phyloP scores from a whole-genome alignment of 1,140 invertebrate genomes.

The Bathynomus jamesi region DNA sequence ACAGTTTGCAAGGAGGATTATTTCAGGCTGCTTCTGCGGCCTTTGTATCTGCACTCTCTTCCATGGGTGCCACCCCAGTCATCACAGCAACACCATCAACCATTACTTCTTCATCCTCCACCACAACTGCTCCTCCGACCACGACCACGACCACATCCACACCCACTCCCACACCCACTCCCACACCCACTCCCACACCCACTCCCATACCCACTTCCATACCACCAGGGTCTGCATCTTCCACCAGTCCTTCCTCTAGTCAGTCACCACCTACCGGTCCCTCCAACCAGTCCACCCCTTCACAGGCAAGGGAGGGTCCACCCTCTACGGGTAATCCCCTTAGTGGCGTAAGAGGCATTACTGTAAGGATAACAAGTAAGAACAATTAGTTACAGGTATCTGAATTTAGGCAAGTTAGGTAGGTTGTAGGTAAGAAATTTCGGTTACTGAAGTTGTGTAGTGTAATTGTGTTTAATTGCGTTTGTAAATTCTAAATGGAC shows the following conservation, averaged over 20 bases:
- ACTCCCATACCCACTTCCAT: neutral
- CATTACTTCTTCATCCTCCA: conserved; percentile 13
- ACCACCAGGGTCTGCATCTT: neutral
- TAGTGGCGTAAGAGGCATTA: conserved; percentile 32
- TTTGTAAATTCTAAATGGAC: no score
- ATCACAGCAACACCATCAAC: conserved; percentile 17
- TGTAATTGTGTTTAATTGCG: no score
- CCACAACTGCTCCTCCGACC: neutral
- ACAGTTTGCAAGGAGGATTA: conserved; percentile 40
- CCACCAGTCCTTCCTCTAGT: conserved; percentile 7
- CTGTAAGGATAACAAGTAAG: conserved; percentile 32
- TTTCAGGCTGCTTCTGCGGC: conserved; percentile 45
- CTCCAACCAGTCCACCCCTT: conserved; percentile 8
- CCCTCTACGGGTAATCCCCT: conserved; percentile 21
- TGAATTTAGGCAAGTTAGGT: no score
- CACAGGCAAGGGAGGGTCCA: conserved; percentile 28
- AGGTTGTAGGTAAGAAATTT: no score
- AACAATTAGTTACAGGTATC: conserved; percentile 9
- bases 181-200: neutral
- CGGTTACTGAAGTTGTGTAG: no score
- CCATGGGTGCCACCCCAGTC: conserved; percentile 23
- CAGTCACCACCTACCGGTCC: neutral
- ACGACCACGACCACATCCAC: conserved; percentile 2
- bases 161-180: neutral
- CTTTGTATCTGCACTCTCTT: conserved; percentile 47